These are phyloP conservation scores for Falco peregrinus DNA, from an alignment of 2,797 vertebrate genomes.

Conservation along the genomic window DNA sequence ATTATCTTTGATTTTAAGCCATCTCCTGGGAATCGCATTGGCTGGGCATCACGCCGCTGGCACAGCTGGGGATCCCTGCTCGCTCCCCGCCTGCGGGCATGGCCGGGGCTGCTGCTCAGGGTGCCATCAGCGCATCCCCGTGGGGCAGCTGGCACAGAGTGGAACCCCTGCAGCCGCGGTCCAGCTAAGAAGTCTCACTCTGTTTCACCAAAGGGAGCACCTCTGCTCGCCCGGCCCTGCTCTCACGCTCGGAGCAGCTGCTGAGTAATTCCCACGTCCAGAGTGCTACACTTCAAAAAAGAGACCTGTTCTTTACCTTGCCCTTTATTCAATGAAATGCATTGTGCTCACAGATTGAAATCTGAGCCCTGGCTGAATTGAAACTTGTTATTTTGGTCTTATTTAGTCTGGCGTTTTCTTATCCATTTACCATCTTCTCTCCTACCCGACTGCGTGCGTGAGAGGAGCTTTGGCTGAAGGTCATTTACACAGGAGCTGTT, in stretches of 20 bases:
- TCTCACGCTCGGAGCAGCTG: not conserved
- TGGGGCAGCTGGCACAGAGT: not conserved
- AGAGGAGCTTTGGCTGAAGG: not conserved
- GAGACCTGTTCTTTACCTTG: not conserved
- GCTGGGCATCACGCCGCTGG: not conserved
- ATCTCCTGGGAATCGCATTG: not conserved
- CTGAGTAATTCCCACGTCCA: not conserved
- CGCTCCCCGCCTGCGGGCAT: rapidly evolving
- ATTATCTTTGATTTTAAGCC: not conserved
- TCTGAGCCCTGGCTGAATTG: not conserved
- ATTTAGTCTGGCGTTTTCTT: not conserved
- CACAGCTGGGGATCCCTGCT: not conserved
- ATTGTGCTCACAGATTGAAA: not conserved
- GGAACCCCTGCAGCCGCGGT: rapidly evolving
- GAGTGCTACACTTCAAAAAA: rapidly evolving
- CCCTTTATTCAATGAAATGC: not conserved
- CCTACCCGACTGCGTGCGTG: rapidly evolving
- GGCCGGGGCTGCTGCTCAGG: rapidly evolving
- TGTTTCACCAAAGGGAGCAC: not conserved
- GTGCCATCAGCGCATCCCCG: not conserved
- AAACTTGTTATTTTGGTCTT: not conserved
- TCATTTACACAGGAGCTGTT: not conserved
- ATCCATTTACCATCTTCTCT: not conserved
- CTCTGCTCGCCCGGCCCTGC: not conserved
- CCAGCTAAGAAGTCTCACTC: not conserved